Conservation (phyloP, 2,113 vertebrate species). For the Todiramphus chloris region DNA sequence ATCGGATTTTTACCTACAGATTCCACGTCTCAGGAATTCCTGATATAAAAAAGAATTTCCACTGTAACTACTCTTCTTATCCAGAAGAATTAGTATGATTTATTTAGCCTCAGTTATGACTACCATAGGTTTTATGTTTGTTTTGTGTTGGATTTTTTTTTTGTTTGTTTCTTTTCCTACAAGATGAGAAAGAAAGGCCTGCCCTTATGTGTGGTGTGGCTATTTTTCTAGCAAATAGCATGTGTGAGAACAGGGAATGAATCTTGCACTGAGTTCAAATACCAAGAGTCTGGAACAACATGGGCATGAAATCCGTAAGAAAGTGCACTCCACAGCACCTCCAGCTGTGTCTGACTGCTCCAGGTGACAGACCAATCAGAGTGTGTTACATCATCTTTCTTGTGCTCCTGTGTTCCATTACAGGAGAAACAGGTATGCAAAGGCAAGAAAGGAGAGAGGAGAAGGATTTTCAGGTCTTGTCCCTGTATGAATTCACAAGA, state of each 20-base stretch:
- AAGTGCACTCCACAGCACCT: background rate
- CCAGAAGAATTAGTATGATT: background rate
- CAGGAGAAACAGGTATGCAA: background rate
- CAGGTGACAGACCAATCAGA: background rate
- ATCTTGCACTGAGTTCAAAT: background rate
- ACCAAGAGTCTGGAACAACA: background rate
- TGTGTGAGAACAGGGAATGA: background rate
- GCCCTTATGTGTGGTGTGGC: accelerated
- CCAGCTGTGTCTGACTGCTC: background rate
- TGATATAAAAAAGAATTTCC: background rate
- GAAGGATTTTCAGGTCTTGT: background rate
- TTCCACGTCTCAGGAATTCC: background rate
- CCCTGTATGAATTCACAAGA: background rate
- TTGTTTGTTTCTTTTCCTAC: background rate
- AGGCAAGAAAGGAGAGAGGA: background rate
- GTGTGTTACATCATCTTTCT: background rate
- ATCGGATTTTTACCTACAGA: background rate
- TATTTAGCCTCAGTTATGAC: background rate
- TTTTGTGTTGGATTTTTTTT: background rate
- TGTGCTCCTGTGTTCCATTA: background rate
- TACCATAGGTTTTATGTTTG: background rate
- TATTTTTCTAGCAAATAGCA: background rate
- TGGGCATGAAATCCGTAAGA: background rate
- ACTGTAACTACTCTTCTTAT: background rate
- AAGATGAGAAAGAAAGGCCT: background rate